phyloP scores from a whole-genome alignment of 2,888 invertebrate species.

The Cryptophagus acutangulus region DNA sequence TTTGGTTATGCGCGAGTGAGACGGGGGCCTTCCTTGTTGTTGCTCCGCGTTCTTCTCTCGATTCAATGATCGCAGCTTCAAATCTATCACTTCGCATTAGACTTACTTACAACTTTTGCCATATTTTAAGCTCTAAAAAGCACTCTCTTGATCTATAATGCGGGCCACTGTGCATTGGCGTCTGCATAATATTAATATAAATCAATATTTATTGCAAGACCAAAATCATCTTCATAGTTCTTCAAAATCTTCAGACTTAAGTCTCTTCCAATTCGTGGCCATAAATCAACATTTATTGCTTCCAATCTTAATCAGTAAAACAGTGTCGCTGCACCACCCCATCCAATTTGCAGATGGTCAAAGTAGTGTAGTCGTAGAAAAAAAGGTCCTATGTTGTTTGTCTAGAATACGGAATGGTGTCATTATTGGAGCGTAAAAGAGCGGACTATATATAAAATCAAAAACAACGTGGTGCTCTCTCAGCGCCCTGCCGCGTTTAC shows the following conservation, averaged over 20 bases:
- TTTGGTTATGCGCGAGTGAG: slow-evolving; percentile 18
- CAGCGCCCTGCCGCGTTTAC: slow-evolving; percentile 29
- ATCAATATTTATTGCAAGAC: slow-evolving; percentile 33
- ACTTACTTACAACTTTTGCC: slow-evolving; percentile 44
- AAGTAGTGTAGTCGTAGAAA: slow-evolving; percentile 13
- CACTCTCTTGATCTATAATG: slow-evolving; percentile 31
- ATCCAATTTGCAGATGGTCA: slow-evolving; percentile 25
- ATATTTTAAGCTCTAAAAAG: slow-evolving; percentile 42
- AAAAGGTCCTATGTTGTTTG: too few relatives aligned
- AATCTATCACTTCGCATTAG: slow-evolving; percentile 45
- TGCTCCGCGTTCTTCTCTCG: slow-evolving; percentile 20
- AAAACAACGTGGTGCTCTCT: slow-evolving; percentile 25
- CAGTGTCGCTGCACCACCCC: too few relatives aligned
- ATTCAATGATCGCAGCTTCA: slow-evolving; percentile 39
- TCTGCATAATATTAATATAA: slow-evolving; percentile 32
- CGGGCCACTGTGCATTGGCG: slow-evolving; percentile 31
- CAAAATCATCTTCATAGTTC: too few relatives aligned
- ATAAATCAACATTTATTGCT: too few relatives aligned
- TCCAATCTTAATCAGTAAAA: too few relatives aligned
- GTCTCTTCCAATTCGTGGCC: too few relatives aligned
- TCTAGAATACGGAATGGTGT: slow-evolving; percentile 20
- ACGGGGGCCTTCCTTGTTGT: neutral
- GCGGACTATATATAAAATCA: slow-evolving; percentile 23
- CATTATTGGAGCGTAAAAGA: slow-evolving; percentile 16
- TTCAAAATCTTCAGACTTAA: too few relatives aligned